Conservation (phyloP, 2,888 invertebrate species). For the Amblyteles armatorius region DNA sequence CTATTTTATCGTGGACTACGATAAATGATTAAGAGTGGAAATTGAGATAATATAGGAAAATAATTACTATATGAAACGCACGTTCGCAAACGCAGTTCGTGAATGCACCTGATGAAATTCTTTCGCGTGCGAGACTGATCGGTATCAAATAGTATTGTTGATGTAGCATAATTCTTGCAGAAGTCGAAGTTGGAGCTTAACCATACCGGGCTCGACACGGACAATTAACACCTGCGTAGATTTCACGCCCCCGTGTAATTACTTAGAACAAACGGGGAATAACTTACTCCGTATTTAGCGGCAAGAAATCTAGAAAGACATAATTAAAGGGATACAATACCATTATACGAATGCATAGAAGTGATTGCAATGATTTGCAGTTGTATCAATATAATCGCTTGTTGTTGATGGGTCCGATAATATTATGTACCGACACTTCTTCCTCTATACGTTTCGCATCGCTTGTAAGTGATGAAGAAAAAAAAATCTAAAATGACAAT, state of each 20-base stretch:
- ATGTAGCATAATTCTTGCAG: not conserved
- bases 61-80: slow-evolving; percentile 14
- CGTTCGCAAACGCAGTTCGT: not conserved
- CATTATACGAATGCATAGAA: not conserved
- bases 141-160: not conserved
- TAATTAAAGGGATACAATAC: slow-evolving; percentile 30
- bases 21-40: slow-evolving; percentile 34
- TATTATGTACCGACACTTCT: not conserved
- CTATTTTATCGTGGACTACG: not conserved
- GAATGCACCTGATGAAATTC: slow-evolving; percentile 17
- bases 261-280: slow-evolving; percentile 35
- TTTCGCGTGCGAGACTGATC: slow-evolving; percentile 39
- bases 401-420: not conserved
- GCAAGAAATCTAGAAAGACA: not conserved
- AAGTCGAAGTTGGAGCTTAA: slow-evolving; percentile 3
- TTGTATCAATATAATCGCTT: not conserved
- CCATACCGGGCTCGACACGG: slow-evolving; percentile 17
- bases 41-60: slow-evolving; percentile 21
- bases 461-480: not conserved
- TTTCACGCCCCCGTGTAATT: slow-evolving; percentile 26
- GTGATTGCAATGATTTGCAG: slow-evolving; percentile 45
- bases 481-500: not conserved
- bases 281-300: not conserved
- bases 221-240: slow-evolving; percentile 24
- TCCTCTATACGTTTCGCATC: too few species aligned